phyloP scores from a whole-genome alignment of 2,888 invertebrate genomes.

The Aelia acuminata region DNA sequence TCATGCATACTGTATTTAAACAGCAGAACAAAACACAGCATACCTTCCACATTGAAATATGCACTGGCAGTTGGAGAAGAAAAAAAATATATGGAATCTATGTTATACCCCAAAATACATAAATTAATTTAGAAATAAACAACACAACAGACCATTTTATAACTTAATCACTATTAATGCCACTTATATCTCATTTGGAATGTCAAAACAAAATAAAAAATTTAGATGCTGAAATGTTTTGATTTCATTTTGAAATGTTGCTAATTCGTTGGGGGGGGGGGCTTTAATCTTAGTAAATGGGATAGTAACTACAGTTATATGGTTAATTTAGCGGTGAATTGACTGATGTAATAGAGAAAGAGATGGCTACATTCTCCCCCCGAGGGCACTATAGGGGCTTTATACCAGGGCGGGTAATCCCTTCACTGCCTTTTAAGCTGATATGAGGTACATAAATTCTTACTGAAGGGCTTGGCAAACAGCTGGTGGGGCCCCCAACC shows the following conservation, averaged over 20 bases:
- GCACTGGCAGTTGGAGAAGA: too few species aligned
- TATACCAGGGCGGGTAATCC: not conserved
- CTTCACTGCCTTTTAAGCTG: constrained; percentile 40
- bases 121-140: too few species aligned
- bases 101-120: too few species aligned
- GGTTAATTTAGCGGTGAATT: not conserved
- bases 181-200: too few species aligned
- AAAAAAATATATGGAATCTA: too few species aligned
- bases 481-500: not conserved
- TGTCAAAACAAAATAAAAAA: too few species aligned
- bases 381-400: not conserved
- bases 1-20: too few species aligned
- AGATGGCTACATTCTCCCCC: not conserved
- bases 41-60: too few species aligned
- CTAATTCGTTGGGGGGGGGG: not conserved
- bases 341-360: constrained; percentile 11
- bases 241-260: not conserved
- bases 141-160: too few species aligned
- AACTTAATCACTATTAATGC: too few species aligned
- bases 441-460: constrained; percentile 31
- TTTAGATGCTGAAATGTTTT: too few species aligned
- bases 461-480: constrained; percentile 26
- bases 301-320: not conserved
- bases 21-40: too few species aligned
- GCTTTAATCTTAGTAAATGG: not conserved